Conservation (phyloP, 2,113 vertebrate genomes). For the Apus apus region DNA sequence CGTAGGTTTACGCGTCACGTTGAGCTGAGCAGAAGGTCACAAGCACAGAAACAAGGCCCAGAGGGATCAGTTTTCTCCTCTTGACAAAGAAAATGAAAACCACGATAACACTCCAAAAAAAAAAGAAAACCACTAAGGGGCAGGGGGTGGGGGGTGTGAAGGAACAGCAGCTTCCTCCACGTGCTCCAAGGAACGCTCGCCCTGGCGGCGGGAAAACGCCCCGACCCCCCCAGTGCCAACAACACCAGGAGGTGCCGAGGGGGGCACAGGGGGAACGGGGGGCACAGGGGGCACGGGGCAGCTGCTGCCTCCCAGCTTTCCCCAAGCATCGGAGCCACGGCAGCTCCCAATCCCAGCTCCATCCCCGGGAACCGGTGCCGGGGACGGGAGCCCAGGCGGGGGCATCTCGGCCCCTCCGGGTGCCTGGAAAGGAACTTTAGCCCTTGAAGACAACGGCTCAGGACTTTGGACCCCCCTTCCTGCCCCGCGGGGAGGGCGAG, state of each 20-base stretch:
- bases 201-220: not conserved
- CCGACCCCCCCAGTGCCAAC: not conserved
- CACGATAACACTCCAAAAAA: not conserved
- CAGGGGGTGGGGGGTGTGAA: not conserved
- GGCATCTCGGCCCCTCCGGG: not conserved
- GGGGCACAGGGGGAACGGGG: too few relatives aligned
- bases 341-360: not conserved
- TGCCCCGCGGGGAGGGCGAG: not conserved
- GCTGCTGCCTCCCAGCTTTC: too few relatives aligned
- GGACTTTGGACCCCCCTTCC: not conserved
- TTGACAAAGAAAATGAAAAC: not conserved
- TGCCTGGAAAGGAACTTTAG: not conserved
- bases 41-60: not conserved
- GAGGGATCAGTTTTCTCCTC: not conserved
- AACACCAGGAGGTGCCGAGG: not conserved
- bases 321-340: not conserved
- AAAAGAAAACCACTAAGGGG: not conserved
- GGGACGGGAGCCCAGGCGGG: not conserved
- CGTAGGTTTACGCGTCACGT: not conserved
- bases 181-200: not conserved
- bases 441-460: not conserved
- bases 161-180: slow-evolving; percentile 66
- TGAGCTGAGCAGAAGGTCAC: not conserved
- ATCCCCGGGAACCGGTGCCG: not conserved
- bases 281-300: not conserved